Conservation (phyloP, 2,113 vertebrate genomes). For the Serilophus lunatus region DNA sequence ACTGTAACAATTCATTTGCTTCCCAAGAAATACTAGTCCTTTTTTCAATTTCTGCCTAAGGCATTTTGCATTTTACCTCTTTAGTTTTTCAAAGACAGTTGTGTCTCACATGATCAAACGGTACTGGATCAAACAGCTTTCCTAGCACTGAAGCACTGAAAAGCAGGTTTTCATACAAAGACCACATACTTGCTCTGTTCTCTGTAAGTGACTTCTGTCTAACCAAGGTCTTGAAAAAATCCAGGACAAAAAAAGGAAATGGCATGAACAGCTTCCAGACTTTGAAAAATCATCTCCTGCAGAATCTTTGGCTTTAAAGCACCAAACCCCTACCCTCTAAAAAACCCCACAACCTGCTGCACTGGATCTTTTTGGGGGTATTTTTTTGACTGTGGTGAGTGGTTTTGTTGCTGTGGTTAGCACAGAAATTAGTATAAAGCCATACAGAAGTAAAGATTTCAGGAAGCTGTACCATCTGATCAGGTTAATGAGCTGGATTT, state of each 20-base stretch:
- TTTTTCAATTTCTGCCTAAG: slow-evolving; percentile 34
- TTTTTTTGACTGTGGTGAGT: neutral
- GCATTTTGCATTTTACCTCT: slow-evolving; percentile 36
- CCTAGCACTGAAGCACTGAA: neutral
- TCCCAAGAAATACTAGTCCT: slow-evolving; percentile 28
- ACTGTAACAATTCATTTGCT: slow-evolving; percentile 35
- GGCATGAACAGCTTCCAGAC: neutral
- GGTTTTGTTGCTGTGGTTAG: neutral
- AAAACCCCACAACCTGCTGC: neutral
- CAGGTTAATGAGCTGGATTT: neutral
- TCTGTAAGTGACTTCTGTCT: neutral
- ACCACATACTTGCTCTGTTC: neutral
- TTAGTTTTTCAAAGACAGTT: slow-evolving; percentile 29
- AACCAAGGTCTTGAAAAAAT: neutral
- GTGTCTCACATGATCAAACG: slow-evolving; percentile 34
- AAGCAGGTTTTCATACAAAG: slow-evolving; percentile 35
- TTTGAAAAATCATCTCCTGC: neutral
- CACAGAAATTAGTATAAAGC: neutral
- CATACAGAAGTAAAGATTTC: neutral
- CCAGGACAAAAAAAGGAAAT: neutral
- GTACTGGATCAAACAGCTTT: slow-evolving; percentile 43
- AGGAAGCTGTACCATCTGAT: neutral
- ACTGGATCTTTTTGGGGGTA: neutral
- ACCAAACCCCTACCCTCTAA: neutral
- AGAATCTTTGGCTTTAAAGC: neutral